Conservation (phyloP, 92 coral and sea anemone species). For the Umimayanthus chanpuru region DNA sequence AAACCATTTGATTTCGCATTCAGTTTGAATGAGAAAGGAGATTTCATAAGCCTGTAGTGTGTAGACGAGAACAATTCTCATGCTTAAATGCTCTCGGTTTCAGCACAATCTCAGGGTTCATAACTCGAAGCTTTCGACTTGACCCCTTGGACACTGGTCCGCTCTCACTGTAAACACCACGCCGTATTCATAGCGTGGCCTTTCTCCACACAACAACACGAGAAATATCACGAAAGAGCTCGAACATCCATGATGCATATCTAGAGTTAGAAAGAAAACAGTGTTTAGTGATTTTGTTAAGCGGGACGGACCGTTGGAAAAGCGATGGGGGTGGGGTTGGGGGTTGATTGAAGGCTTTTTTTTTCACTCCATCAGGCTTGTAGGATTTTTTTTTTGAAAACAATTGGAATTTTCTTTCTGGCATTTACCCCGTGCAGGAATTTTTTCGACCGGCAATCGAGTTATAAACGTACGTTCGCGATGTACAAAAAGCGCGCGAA, state of each 20-base stretch:
- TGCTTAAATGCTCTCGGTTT: not conserved
- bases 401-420: no score
- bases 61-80: not conserved
- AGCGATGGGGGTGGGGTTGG: no score
- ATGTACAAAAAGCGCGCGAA: no score
- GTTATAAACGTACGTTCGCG: no score
- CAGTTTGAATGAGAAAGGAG: not conserved
- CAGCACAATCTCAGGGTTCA: not conserved
- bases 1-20: not conserved
- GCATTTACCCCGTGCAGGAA: no score
- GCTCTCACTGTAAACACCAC: not conserved
- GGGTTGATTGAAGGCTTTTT: no score
- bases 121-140: not conserved
- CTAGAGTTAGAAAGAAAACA: not conserved
- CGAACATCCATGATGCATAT: conserved; percentile 41
- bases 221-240: conserved; percentile 3
- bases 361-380: no score
- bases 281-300: not conserved
- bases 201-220: not conserved
- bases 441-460: no score
- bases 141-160: not conserved
- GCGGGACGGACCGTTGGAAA: not conserved
- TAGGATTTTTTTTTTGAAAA: no score
- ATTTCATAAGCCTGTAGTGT: not conserved
- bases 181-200: not conserved